Evolutionary conservation across 2,888 invertebrate species (phyloP), one percentile per base, ranked within the genome.

Genomic region (Zaprionus bogoriensis): DNA sequence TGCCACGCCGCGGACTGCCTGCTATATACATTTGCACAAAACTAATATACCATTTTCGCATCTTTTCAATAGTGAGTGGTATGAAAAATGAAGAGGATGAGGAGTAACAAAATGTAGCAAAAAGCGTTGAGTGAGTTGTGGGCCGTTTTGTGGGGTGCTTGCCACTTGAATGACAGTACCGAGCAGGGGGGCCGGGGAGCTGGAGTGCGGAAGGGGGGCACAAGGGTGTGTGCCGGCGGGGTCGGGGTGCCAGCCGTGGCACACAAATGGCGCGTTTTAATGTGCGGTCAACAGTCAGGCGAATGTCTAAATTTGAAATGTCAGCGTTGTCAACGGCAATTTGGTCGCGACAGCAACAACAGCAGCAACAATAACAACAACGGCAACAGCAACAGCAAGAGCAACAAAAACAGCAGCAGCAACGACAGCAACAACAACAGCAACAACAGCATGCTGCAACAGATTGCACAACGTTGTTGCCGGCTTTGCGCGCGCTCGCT

Each of bases 271-370:
- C 82, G 78, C 58, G 67, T 72, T 75, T 78, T 84, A 75, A 80
- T 80, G 82, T 68, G 82, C 80, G 85, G 80, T 80, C 80, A 80
- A 80, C 85, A 82, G 82, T 81, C 82, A 81, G 76, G 52, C 76
- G n/a, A 73, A 81, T 58, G 85, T 80, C 82, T 85, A 80, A 75
- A 80, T 80, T 82, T 75, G 79, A 80, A 80, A 79, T 80, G 80
- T 80, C 80, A 80, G 85, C 78, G 52, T 81, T 80, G 79, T 80
- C 82, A 84, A 67, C 82, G 55, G 67, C 77, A 70, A 83, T 68
- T 76, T 70, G 50, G 55, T 46, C 66, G 60, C 72, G 57, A 45
- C 39, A 32, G 14, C 30, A n/a, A 27, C 27, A 27, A n/a, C n/a
- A n/a, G n/a, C n/a, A n/a, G n/a, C n/a, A n/a, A n/a, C n/a, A n/a